Evolutionary conservation across 1,140 invertebrate species (phyloP).

Genomic region (Scaptomyza hsui): DNA sequence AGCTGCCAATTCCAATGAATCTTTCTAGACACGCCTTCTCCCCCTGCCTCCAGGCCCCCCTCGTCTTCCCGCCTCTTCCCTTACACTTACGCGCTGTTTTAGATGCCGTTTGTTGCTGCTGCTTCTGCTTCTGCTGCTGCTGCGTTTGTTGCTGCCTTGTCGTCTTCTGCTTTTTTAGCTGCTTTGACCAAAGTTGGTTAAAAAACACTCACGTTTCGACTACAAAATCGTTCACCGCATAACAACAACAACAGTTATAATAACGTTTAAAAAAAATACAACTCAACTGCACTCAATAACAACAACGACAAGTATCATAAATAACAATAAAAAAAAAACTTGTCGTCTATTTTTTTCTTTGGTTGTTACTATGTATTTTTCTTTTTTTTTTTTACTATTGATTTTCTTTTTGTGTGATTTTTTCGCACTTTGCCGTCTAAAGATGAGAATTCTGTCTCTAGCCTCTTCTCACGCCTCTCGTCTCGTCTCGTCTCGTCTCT

Average conservation of each 20-base stretch:
- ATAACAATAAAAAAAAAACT: constrained; percentile 47
- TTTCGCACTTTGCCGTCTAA: constrained; percentile 21
- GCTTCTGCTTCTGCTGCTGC: constrained; percentile 3
- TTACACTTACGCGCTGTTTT: constrained; percentile 32
- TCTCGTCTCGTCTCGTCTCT: constrained; percentile 10
- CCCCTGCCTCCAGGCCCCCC: neutral
- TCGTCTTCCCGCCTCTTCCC: neutral
- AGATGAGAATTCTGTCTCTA: constrained; percentile 37
- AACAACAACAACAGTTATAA: constrained; percentile 50
- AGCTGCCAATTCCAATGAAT: constrained; percentile 34
- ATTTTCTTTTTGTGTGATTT: constrained; percentile 27
- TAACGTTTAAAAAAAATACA: constrained; percentile 10
- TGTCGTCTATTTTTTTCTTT: constrained; percentile 41
- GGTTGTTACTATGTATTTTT: no score
- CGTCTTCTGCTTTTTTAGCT: constrained; percentile 16
- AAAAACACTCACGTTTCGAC: constrained; percentile 57
- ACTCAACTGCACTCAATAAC: constrained; percentile 20
- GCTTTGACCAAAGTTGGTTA: constrained; percentile 68
- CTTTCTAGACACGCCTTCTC: neutral
- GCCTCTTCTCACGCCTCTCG: constrained; percentile 9
- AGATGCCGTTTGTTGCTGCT: constrained; percentile 5
- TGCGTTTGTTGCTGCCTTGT: constrained; percentile 11
- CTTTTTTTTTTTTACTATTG: constrained; percentile 26
- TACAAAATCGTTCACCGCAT: constrained; percentile 56
- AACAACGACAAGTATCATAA: constrained; percentile 13